Evolutionary conservation across 1,140 invertebrate genomes (phyloP), one percentile per base, ranked within the genome.

Genomic region (Bombus confusus): DNA sequence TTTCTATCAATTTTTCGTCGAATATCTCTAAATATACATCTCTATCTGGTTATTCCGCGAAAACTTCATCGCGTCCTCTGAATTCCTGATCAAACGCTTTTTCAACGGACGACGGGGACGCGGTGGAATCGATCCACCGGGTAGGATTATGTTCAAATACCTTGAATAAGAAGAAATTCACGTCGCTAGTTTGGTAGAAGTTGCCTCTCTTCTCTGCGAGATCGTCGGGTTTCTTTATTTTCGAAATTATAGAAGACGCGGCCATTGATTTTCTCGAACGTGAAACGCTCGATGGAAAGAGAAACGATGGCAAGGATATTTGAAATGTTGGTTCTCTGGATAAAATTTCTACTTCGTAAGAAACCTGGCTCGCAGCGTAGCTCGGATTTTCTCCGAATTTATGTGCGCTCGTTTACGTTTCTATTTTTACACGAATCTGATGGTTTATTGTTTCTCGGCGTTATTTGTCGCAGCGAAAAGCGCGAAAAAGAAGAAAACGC

Each of bases 31-130:
- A 78, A 66, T 83, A 59, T 83, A 78, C 82, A 69, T 83, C 59
- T 66, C 75, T 13, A 28, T n/a, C 62, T 28, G 74, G 74, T 78
- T 78, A 71, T 43, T 69, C 64, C 37, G 28, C 43, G 47, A 64
- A 66, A 78, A 83, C 34, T 78, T 59, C 64, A 57, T 37, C n/a
- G n/a, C 15, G 18, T 34, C 22, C 25, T 73, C 77, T 88, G 87
- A 80, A 89, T 89, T 89, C 76, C 69, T 78, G 77, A 89, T 88
- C 87, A 69, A 88, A 83, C 52, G 80, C 64, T 80, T 86, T 86
- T 43, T 34, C 39, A n/a, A 25, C 69, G 37, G 34, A 12, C 57
- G 31, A 28, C n/a, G 57, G 10, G 82, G 6, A 47, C 47, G 15
- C 47, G 15, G 15, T 47, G 47, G 15, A 22, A 89, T 89, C 87